phyloP scores from a whole-genome alignment of 2,888 invertebrate genomes.

The Anoplius nigerrimus region DNA sequence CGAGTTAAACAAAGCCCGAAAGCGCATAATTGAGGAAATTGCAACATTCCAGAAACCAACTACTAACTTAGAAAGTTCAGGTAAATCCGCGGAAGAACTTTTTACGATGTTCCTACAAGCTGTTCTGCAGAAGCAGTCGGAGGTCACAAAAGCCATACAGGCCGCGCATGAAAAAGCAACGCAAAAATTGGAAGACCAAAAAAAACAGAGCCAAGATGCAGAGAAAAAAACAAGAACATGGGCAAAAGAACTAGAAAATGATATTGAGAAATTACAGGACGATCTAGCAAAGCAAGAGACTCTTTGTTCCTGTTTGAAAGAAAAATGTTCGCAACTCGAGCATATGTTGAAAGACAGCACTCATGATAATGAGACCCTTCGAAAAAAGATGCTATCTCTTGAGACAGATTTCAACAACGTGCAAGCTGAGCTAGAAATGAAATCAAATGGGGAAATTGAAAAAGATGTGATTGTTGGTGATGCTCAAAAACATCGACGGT shows the following conservation, averaged over 20 bases:
- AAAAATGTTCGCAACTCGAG: conserved; percentile 51
- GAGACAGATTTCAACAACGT: conserved; percentile 60
- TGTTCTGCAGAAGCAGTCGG: conserved; percentile 64
- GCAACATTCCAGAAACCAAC: conserved; percentile 50
- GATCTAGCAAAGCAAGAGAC: conserved; percentile 59
- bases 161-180: conserved; percentile 50
- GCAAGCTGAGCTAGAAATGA: conserved; percentile 59
- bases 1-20: conserved; percentile 56
- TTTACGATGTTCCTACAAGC: conserved; percentile 61
- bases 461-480: conserved; percentile 55
- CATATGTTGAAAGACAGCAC: conserved; percentile 56
- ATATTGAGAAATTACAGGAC: conserved; percentile 63
- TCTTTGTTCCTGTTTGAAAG: conserved; percentile 32
- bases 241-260: conserved; percentile 66
- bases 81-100: conserved; percentile 57
- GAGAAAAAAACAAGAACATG: conserved; percentile 60
- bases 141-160: conserved; percentile 59
- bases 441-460: conserved; percentile 30
- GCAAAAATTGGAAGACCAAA: conserved; percentile 59
- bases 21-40: conserved; percentile 64
- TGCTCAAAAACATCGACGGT: conserved; percentile 59
- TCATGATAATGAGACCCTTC: conserved; percentile 62
- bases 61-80: conserved; percentile 25
- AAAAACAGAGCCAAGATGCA: conserved; percentile 57
- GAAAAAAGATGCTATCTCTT: conserved; percentile 55